These are phyloP conservation scores for Euproctis similis DNA, from an alignment of 2,888 invertebrate genomes.

Conservation along the genomic window DNA sequence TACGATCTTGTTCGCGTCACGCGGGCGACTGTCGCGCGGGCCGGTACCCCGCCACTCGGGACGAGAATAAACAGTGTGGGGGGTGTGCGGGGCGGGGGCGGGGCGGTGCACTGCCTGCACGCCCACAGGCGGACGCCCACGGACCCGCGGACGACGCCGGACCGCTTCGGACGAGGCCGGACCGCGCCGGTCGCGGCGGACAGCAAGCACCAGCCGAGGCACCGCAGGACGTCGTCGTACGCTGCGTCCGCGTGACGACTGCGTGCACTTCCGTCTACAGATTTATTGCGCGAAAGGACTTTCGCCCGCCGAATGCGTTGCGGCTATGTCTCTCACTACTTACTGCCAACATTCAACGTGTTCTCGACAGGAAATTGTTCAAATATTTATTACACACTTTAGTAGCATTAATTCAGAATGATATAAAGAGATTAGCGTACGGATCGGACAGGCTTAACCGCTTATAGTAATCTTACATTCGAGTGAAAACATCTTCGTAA, in stretches of 20 bases:
- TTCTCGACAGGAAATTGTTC: slow-evolving; percentile 26
- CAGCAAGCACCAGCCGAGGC: slow-evolving; percentile 17
- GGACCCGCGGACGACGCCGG: slow-evolving; percentile 28
- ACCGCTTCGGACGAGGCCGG: slow-evolving; percentile 14
- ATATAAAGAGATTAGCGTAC: slow-evolving; percentile 23
- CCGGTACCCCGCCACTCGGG: slow-evolving; percentile 51
- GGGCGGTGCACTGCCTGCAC: slow-evolving; percentile 63
- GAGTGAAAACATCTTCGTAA: slow-evolving; percentile 24
- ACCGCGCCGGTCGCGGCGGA: slow-evolving; percentile 15
- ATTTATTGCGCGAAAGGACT: slow-evolving; percentile 21
- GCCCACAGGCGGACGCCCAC: slow-evolving; percentile 68
- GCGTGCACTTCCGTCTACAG: slow-evolving; percentile 11
- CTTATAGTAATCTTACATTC: slow-evolving; percentile 19
- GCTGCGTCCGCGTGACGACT: slow-evolving; percentile 10
- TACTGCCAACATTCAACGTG: slow-evolving; percentile 13
- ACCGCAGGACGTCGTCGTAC: slow-evolving; percentile 13
- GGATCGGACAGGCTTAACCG: slow-evolving; percentile 22
- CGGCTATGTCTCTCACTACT: slow-evolving; percentile 9
- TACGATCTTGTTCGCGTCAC: slow-evolving; percentile 61
- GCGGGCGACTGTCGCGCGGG: slow-evolving; percentile 69
- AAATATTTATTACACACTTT: slow-evolving; percentile 24
- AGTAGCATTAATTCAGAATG: slow-evolving; percentile 23
- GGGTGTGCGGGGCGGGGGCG: slow-evolving; percentile 54
- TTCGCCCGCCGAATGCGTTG: slow-evolving; percentile 16
- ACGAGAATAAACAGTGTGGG: slow-evolving; percentile 69